A percentile compares a stretch with the other conserved stretches of the same genome.
Evolutionary conservation across 2,113 vertebrate genomes (phyloP).

Genomic region (human): GRCh38 chr5:3876501-3877000

Average conservation of each 20-base stretch:
- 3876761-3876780: neutral
- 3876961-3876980: accelerated
- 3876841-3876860: conserved; percentile 69
- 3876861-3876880: conserved; percentile 76
- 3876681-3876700: neutral
- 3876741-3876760: neutral
- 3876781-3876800: conserved; percentile 45
- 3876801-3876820: conserved; percentile 23
- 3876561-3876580: neutral
- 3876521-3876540: conserved; percentile 16
- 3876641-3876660: neutral
- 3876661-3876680: neutral
- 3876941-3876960: accelerated
- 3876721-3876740: neutral
- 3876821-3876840: conserved; percentile 52
- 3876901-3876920: conserved; percentile 57
- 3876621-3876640: too few species aligned
- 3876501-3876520: conserved; percentile 63
- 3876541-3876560: neutral
- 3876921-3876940: neutral
- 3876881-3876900: conserved; percentile 69
- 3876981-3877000: accelerated
- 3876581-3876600: accelerated
- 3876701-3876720: neutral
- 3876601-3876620: too few species aligned